These are phyloP conservation scores for Scortum barcoo DNA, from an alignment of 2,113 vertebrate species.

Conservation along the genomic window DNA sequence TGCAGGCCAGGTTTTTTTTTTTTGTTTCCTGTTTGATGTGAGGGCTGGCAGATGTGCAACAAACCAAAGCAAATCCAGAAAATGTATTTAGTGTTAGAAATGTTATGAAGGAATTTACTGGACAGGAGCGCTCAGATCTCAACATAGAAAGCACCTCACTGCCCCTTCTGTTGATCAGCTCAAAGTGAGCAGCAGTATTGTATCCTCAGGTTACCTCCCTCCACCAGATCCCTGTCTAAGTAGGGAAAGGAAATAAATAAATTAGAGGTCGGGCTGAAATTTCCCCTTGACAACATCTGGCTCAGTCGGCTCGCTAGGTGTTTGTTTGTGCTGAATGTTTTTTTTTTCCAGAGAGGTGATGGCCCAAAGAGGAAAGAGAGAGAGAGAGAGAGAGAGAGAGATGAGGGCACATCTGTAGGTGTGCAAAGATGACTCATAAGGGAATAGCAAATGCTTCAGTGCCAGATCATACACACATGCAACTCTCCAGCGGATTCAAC, in stretches of 20 bases:
- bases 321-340: constrained; percentile 9
- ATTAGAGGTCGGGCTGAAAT: constrained; percentile 59
- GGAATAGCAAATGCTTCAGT: constrained; percentile 21
- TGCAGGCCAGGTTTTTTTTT: not conserved
- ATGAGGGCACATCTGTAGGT: constrained; percentile 48
- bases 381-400: constrained; percentile 15
- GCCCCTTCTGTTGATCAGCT: constrained; percentile 28
- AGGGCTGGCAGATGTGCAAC: constrained; percentile 15
- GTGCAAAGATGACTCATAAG: constrained; percentile 35
- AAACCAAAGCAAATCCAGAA: constrained; percentile 31
- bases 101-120: constrained; percentile 26
- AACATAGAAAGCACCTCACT: not conserved
- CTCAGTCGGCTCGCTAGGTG: not conserved
- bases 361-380: constrained; percentile 11
- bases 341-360: constrained; percentile 25
- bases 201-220: constrained; percentile 56
- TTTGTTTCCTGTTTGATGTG: constrained; percentile 37
- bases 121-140: not conserved
- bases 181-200: constrained; percentile 28
- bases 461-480: constrained; percentile 6
- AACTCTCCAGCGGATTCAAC: constrained; percentile 14
- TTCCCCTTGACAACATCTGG: constrained; percentile 57
- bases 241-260: constrained; percentile 70
- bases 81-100: constrained; percentile 15
- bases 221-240: constrained; percentile 42